These are phyloP conservation scores for Embiotoca jacksoni DNA, from an alignment of 2,113 vertebrate genomes.

Conservation along the genomic window DNA sequence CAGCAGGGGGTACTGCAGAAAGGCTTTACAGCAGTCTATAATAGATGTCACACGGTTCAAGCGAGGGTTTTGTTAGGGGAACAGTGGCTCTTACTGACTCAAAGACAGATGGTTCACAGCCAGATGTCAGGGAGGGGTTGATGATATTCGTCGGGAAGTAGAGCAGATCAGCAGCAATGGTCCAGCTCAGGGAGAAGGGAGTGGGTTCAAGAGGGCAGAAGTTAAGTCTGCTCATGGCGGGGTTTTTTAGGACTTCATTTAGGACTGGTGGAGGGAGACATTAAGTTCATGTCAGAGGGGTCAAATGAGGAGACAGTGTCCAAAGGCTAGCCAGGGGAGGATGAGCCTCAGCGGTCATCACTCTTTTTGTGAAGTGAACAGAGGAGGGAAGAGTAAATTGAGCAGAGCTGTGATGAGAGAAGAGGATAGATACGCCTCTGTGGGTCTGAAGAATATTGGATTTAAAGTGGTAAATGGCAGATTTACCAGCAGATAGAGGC, in stretches of 20 bases:
- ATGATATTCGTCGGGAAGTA: slow-evolving; percentile 48
- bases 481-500: slow-evolving; percentile 36
- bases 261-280: slow-evolving; percentile 11
- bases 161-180: slow-evolving; percentile 41
- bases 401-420: neutral
- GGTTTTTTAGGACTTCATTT: slow-evolving; percentile 56
- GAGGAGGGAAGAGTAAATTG: slow-evolving; percentile 5
- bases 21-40: neutral
- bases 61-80: slow-evolving; percentile 31
- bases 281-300: slow-evolving; percentile 38
- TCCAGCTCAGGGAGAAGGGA: slow-evolving; percentile 8
- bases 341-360: slow-evolving; percentile 28
- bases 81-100: slow-evolving; percentile 26
- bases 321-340: slow-evolving; percentile 23
- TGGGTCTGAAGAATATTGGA: slow-evolving; percentile 11
- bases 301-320: slow-evolving; percentile 40
- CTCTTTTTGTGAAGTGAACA: slow-evolving; percentile 19
- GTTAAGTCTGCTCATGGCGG: slow-evolving; percentile 46
- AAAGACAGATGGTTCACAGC: slow-evolving; percentile 61
- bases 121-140: slow-evolving; percentile 58
- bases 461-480: slow-evolving; percentile 32
- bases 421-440: neutral
- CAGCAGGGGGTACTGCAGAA: neutral
- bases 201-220: slow-evolving; percentile 34
- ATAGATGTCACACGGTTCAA: slow-evolving; percentile 36